phyloP scores from a whole-genome alignment of 1,140 invertebrate species.

The Sarcophaga bullata region DNA sequence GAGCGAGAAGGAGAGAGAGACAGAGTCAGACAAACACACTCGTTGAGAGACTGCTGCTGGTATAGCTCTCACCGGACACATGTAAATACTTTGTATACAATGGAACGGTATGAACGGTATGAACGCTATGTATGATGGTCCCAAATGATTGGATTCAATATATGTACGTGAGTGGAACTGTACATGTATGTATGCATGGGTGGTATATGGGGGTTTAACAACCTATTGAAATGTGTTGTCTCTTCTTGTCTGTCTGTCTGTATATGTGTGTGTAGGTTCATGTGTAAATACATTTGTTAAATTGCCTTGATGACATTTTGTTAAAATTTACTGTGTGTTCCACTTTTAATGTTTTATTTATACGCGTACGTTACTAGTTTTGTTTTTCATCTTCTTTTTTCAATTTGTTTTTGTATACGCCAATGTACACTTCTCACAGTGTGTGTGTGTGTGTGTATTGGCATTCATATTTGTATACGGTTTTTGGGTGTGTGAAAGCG shows the following conservation, averaged over 20 bases:
- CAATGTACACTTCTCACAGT: no score
- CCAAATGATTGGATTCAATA: conserved; percentile 3
- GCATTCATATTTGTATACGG: background rate
- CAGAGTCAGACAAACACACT: background rate
- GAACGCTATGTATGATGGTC: conserved; percentile 11
- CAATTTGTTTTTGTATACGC: background rate
- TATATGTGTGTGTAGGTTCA: background rate
- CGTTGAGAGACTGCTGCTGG: background rate
- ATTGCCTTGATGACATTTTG: conserved; percentile 40
- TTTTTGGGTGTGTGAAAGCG: background rate
- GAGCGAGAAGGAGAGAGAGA: background rate
- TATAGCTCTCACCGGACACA: conserved; percentile 33
- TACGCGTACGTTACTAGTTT: conserved; percentile 29
- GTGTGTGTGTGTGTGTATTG: no score
- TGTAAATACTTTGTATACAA: conserved; percentile 37
- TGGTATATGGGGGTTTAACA: background rate
- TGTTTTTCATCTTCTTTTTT: background rate
- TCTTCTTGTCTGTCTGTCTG: no score
- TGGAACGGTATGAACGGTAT: background rate
- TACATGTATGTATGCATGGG: background rate
- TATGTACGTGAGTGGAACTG: background rate
- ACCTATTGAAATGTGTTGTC: background rate
- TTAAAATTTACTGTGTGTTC: conserved; percentile 37
- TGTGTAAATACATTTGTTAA: conserved; percentile 41
- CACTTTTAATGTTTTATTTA: conserved; percentile 41